phyloP scores from a whole-genome alignment of 2,797 vertebrate genomes.

The Meriones psammophilus region DNA sequence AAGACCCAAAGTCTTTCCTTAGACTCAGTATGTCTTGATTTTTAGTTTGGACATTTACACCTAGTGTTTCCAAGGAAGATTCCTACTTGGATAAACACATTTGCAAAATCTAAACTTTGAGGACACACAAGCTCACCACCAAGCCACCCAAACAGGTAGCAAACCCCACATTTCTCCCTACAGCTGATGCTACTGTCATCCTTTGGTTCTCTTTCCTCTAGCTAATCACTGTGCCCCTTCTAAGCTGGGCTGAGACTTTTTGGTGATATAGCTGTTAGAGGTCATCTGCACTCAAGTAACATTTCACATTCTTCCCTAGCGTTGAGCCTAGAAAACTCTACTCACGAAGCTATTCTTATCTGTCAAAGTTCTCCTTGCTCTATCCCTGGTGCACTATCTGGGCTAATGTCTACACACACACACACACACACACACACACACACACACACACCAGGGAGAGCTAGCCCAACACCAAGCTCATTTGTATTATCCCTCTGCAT shows the following conservation, averaged over 20 bases:
- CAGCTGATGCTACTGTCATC: neutral
- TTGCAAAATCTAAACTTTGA: slow-evolving; percentile 1
- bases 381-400: neutral
- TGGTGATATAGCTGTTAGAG: neutral
- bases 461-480: neutral
- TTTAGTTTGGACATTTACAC: neutral
- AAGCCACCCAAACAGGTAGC: neutral
- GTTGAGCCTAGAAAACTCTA: neutral
- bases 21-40: neutral
- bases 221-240: neutral
- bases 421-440: neutral
- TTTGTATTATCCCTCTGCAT: neutral
- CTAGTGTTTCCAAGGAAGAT: slow-evolving; percentile 43
- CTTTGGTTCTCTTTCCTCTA: neutral
- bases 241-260: neutral
- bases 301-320: neutral
- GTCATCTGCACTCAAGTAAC: neutral
- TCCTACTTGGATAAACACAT: neutral
- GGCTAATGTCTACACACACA: neutral
- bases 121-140: neutral
- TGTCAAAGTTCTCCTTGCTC: neutral
- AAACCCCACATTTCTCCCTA: neutral
- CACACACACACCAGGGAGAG: neutral
- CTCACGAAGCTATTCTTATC: neutral
- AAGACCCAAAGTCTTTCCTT: slow-evolving; percentile 10